Conservation (phyloP, 1,140 invertebrate species). For the Himalopsyche phryganea region DNA sequence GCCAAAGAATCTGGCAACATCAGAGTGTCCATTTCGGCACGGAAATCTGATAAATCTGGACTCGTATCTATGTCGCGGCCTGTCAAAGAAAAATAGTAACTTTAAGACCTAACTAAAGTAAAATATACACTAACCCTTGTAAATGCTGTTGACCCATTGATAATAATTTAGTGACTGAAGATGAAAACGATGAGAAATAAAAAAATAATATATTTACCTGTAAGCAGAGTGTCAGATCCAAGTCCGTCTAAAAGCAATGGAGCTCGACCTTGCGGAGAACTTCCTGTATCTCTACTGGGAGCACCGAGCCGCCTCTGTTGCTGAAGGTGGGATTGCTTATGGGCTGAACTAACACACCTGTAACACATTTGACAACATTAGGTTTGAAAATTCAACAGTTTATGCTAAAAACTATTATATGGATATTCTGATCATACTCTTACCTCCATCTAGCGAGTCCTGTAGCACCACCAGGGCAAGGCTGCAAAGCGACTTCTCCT, state of each 20-base stretch:
- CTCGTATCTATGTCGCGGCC: constrained; percentile 45
- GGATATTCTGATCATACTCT: constrained; percentile 16
- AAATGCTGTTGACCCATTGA: too few relatives aligned
- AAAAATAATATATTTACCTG: constrained; percentile 10
- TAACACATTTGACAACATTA: background rate
- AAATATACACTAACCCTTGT: background rate
- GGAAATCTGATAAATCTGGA: constrained; percentile 47
- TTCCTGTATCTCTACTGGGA: constrained; percentile 20
- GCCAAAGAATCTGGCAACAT: constrained; percentile 40
- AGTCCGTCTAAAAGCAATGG: constrained; percentile 25
- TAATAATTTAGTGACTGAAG: too few relatives aligned
- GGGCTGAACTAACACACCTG: constrained; percentile 32
- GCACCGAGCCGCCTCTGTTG: constrained; percentile 27
- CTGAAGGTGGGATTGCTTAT: constrained; percentile 27
- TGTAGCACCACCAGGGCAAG: constrained; percentile 84
- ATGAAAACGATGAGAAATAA: too few relatives aligned
- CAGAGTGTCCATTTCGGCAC: constrained; percentile 34
- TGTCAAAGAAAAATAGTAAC: constrained; percentile 23
- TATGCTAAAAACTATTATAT: background rate
- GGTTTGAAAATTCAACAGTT: too few relatives aligned
- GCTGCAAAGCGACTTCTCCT: constrained; percentile 74
- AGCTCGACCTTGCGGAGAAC: constrained; percentile 7
- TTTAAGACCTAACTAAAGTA: background rate
- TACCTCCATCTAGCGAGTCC: constrained; percentile 80
- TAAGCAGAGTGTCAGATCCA: constrained; percentile 22